These are phyloP conservation scores for Drosophila nr. medialis DNA, from an alignment of 2,888 invertebrate species.

Conservation along the genomic window DNA sequence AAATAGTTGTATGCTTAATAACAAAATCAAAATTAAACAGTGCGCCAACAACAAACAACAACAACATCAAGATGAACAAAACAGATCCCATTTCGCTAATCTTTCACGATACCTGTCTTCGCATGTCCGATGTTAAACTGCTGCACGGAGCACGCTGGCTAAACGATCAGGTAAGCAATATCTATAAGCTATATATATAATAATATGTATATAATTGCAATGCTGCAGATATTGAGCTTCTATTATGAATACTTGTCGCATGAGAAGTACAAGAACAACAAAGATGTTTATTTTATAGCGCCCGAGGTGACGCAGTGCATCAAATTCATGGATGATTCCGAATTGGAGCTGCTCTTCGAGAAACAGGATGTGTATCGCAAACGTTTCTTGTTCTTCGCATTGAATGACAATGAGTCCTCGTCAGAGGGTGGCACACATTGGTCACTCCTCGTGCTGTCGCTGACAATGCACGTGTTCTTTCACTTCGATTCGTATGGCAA, in stretches of 20 bases:
- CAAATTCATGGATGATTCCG: slow-evolving; percentile 91
- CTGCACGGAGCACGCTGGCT: slow-evolving; percentile 93
- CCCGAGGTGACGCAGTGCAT: slow-evolving; percentile 93
- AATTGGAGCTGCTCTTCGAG: slow-evolving; percentile 89
- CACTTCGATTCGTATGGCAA: slow-evolving; percentile 92
- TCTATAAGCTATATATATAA: background rate
- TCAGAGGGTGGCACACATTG: slow-evolving; percentile 95
- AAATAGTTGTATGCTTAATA: background rate
- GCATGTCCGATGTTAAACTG: slow-evolving; percentile 91
- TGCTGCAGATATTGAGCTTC: slow-evolving; percentile 89
- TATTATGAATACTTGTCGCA: slow-evolving; percentile 95
- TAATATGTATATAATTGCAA: too few relatives aligned
- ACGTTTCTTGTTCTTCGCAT: slow-evolving; percentile 92
- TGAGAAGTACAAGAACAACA: slow-evolving; percentile 87
- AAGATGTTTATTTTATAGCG: slow-evolving; percentile 90
- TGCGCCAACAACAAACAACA: background rate
- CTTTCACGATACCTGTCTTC: slow-evolving; percentile 87
- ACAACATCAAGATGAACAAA: slow-evolving; percentile 69
- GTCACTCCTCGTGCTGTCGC: slow-evolving; percentile 93
- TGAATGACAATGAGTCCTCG: slow-evolving; percentile 92
- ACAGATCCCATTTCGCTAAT: slow-evolving; percentile 89
- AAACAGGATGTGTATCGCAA: slow-evolving; percentile 88
- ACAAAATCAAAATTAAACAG: slow-evolving; percentile 18
- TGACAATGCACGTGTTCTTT: slow-evolving; percentile 89
- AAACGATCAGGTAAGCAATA: slow-evolving; percentile 88